These are phyloP conservation scores for Probaryconus sp. DNA, from an alignment of 1,140 invertebrate genomes.

Conservation along the genomic window DNA sequence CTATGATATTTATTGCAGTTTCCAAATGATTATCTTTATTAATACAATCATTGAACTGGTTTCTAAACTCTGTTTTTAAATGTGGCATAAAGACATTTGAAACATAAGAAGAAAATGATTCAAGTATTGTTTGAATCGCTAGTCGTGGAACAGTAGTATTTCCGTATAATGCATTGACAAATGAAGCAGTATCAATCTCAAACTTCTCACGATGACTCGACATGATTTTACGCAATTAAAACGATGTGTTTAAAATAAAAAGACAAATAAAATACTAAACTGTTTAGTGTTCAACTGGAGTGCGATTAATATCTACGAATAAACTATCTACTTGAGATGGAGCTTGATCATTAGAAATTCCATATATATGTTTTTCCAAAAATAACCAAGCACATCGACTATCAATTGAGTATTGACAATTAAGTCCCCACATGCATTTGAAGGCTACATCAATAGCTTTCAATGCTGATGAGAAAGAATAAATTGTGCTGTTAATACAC, in stretches of 20 bases:
- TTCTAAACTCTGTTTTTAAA: conserved; percentile 6
- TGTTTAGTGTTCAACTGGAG: no score
- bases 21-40: no score
- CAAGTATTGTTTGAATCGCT: conserved; percentile 12
- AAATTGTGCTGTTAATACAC: no score
- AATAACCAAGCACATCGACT: conserved; percentile 19
- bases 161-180: conserved; percentile 12
- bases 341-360: neutral
- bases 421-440: conserved; percentile 11
- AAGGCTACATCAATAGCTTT: conserved; percentile 19
- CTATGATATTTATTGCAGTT: no score
- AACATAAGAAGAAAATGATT: conserved; percentile 12
- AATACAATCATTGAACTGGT: no score
- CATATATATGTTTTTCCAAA: conserved; percentile 17
- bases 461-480: conserved; percentile 10
- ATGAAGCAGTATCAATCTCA: neutral
- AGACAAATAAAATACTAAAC: neutral
- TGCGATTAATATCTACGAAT: conserved; percentile 7
- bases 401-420: conserved; percentile 11
- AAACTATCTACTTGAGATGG: conserved; percentile 2
- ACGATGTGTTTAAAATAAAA: no score
- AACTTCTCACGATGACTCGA: neutral
- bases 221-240: neutral
- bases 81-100: neutral
- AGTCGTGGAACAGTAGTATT: neutral